Evolutionary conservation across 2,888 invertebrate species (phyloP).

Genomic region (Rugalucina vietnamica): DNA sequence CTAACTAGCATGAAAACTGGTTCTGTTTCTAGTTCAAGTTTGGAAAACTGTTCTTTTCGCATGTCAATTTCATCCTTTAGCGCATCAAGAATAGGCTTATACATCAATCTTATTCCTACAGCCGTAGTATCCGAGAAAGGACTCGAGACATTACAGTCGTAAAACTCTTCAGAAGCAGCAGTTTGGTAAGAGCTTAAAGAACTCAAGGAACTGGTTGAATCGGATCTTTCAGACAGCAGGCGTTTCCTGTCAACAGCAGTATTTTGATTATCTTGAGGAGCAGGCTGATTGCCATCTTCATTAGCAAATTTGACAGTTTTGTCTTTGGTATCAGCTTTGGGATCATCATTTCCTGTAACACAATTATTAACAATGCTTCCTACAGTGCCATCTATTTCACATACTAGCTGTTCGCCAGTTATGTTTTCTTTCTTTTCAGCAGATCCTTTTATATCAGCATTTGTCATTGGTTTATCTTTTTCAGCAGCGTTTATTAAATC

Average conservation of each 20-base stretch:
- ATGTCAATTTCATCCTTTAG: slow-evolving; percentile 6
- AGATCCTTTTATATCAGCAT: too few relatives aligned
- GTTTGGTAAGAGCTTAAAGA: too few relatives aligned
- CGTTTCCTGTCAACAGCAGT: background rate
- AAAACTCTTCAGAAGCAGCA: slow-evolving; percentile 19
- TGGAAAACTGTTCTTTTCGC: background rate
- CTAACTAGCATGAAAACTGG: slow-evolving; percentile 1
- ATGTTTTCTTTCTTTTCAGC: background rate
- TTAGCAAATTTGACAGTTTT: slow-evolving; percentile 7
- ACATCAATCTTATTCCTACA: slow-evolving; percentile 28
- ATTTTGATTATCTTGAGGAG: background rate
- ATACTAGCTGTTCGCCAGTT: background rate
- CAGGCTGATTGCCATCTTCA: background rate
- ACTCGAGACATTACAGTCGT: background rate
- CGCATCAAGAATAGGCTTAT: slow-evolving; percentile 10
- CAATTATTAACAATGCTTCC: background rate
- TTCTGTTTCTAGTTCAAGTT: slow-evolving; percentile 13
- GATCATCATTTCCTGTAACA: background rate
- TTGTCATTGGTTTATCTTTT: too few relatives aligned
- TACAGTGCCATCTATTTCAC: background rate
- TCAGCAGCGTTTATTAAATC: too few relatives aligned
- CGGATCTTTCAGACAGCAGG: slow-evolving; percentile 41
- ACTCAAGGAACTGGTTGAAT: slow-evolving; percentile 37
- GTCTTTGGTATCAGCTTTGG: background rate
- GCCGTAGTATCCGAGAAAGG: slow-evolving; percentile 4